These are phyloP conservation scores for Carassius carassius DNA, from an alignment of 2,113 vertebrate genomes.

Conservation along the genomic window DNA sequence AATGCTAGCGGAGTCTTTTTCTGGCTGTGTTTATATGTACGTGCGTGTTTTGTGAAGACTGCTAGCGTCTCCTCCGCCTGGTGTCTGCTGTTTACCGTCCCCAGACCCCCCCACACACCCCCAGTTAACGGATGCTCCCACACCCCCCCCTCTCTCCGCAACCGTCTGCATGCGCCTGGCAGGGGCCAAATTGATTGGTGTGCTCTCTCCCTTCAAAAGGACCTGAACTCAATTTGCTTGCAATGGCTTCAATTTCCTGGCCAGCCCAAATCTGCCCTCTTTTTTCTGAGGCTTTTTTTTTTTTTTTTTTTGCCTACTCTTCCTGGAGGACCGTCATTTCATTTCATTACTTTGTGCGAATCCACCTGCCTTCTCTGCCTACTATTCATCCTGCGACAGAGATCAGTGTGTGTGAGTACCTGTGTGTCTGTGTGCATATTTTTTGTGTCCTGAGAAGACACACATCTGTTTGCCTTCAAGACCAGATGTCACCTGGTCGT, in stretches of 20 bases:
- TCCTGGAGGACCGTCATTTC: slow-evolving; percentile 74
- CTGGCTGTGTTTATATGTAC: slow-evolving; percentile 33
- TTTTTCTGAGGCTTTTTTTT: slow-evolving; percentile 41
- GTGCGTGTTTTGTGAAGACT: slow-evolving; percentile 20
- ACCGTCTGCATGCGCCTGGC: slow-evolving; percentile 68
- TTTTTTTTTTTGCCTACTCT: slow-evolving; percentile 49
- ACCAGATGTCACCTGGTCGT: slow-evolving; percentile 9
- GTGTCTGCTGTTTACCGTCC: slow-evolving; percentile 70
- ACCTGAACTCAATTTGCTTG: slow-evolving; percentile 83
- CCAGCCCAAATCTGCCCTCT: slow-evolving; percentile 67
- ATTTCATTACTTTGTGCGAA: slow-evolving; percentile 76
- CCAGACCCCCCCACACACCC: slow-evolving; percentile 22
- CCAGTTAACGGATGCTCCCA: slow-evolving; percentile 70
- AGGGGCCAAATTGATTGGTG: slow-evolving; percentile 80
- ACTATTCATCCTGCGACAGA: slow-evolving; percentile 50
- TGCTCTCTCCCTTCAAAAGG: slow-evolving; percentile 79
- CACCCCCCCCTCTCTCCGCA: not conserved
- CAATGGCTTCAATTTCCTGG: slow-evolving; percentile 82
- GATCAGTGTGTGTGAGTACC: slow-evolving; percentile 22
- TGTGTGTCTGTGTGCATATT: slow-evolving; percentile 30
- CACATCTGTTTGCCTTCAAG: slow-evolving; percentile 15
- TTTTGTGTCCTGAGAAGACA: slow-evolving; percentile 17
- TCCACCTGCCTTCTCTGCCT: slow-evolving; percentile 58
- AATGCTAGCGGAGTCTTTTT: slow-evolving; percentile 6
- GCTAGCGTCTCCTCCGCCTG: not conserved